Conservation (phyloP, 2,888 invertebrate species). For the Diloba caeruleocephala region DNA sequence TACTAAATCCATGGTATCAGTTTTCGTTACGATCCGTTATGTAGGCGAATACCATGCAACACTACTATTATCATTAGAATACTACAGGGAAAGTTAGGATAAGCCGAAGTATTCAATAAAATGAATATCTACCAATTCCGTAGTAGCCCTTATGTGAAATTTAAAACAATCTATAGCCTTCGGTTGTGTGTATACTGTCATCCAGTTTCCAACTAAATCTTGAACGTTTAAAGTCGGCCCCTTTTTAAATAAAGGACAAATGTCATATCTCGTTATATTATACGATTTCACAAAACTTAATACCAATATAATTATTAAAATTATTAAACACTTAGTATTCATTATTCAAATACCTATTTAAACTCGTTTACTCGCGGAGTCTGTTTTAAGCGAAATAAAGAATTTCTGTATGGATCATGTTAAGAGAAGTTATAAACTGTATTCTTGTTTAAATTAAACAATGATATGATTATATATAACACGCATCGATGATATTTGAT, state of each 20-base stretch:
- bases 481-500: constrained; percentile 35
- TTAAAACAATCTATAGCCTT: constrained; percentile 59
- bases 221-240: constrained; percentile 46
- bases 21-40: too few relatives aligned
- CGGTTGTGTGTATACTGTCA: constrained; percentile 63
- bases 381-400: constrained; percentile 10
- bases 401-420: not conserved
- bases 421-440: constrained; percentile 22
- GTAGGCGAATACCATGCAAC: too few relatives aligned
- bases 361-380: constrained; percentile 39
- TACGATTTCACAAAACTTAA: constrained; percentile 16
- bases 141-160: constrained; percentile 59
- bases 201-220: constrained; percentile 63
- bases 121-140: constrained; percentile 53
- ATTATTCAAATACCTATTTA: constrained; percentile 41
- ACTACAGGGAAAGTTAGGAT: too few relatives aligned
- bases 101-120: too few relatives aligned
- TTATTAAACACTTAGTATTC: constrained; percentile 39
- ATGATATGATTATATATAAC: constrained; percentile 26
- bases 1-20: too few relatives aligned
- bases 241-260: constrained; percentile 51
- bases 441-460: constrained; percentile 16
- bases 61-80: too few relatives aligned
- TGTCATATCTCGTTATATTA: constrained; percentile 24
- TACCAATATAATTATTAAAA: constrained; percentile 23